Evolutionary conservation across 2,113 vertebrate genomes (phyloP).

Genomic region (Illadopsis cleaveri): DNA sequence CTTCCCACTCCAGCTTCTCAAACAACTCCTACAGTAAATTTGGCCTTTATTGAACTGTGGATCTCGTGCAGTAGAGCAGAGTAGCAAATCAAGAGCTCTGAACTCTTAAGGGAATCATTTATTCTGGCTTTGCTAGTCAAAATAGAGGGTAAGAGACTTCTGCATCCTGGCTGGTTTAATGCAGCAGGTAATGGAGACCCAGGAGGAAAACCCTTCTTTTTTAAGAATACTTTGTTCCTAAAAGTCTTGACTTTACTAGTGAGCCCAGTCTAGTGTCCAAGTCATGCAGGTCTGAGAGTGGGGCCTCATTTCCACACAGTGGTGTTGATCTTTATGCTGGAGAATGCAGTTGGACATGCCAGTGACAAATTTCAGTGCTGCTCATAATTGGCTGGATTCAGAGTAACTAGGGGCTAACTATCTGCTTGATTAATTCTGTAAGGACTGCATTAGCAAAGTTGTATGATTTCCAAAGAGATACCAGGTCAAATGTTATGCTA

Average conservation of each 20-base stretch:
- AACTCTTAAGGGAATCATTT: neutral
- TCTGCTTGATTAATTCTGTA: slow-evolving; percentile 80
- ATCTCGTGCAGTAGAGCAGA: neutral
- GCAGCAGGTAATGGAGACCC: neutral
- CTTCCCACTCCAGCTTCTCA: neutral
- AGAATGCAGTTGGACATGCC: slow-evolving; percentile 73
- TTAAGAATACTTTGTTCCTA: neutral
- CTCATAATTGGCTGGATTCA: slow-evolving; percentile 74
- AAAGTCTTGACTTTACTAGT: neutral
- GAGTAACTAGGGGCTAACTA: slow-evolving; percentile 65
- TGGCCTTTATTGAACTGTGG: neutral
- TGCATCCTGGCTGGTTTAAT: neutral
- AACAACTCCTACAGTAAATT: neutral
- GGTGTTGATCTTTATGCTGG: slow-evolving; percentile 76
- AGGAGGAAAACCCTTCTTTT: neutral
- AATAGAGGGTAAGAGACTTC: neutral
- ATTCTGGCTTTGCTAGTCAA: neutral
- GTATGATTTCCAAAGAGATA: slow-evolving; percentile 79
- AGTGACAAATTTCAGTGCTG: slow-evolving; percentile 78
- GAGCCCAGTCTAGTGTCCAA: neutral
- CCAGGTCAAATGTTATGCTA: slow-evolving; percentile 75
- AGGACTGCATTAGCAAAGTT: slow-evolving; percentile 75
- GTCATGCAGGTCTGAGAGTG: slow-evolving; percentile 46
- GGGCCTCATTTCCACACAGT: slow-evolving; percentile 65
- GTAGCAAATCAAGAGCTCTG: neutral